A percentile compares a stretch with the other conserved stretches of the same genome.
These are phyloP conservation scores for Tetranychus cinnabarinus DNA, from an alignment of 1,140 invertebrate genomes.

Conservation along the genomic window DNA sequence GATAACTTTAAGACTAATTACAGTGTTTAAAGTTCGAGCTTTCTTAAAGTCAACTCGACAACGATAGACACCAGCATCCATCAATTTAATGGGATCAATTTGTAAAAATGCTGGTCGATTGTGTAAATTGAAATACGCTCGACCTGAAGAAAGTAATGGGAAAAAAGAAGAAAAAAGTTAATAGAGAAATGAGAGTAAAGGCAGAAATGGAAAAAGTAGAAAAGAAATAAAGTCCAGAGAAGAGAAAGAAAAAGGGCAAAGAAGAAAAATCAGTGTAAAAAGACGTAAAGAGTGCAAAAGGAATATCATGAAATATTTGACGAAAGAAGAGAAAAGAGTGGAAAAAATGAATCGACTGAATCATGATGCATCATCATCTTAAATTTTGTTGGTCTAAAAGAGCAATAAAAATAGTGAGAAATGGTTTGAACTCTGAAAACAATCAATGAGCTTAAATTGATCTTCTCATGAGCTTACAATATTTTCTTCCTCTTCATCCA, in stretches of 20 bases:
- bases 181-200: not conserved
- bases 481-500: no score
- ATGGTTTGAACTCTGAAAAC: no score
- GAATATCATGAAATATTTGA: no score
- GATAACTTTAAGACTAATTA: constrained; percentile 61
- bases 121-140: constrained; percentile 16
- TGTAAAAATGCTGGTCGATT: constrained; percentile 22
- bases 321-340: no score
- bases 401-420: no score
- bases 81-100: constrained; percentile 14
- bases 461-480: no score
- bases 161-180: not conserved
- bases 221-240: not conserved
- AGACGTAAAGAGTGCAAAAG: no score
- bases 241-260: not conserved
- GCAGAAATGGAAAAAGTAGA: not conserved
- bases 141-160: constrained; percentile 4
- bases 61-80: constrained; percentile 53
- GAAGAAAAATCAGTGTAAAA: not conserved
- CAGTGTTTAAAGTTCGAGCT: constrained; percentile 61
- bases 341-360: no score
- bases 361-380: no score
- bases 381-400: no score
- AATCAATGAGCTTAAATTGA: no score
- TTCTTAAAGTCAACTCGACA: constrained; percentile 69